Percentiles rank a stretch among this genome's conserved stretches.
These are phyloP conservation scores for Hirtodrosophila histrioides DNA, from an alignment of 2,888 invertebrate genomes.

Conservation along the genomic window DNA sequence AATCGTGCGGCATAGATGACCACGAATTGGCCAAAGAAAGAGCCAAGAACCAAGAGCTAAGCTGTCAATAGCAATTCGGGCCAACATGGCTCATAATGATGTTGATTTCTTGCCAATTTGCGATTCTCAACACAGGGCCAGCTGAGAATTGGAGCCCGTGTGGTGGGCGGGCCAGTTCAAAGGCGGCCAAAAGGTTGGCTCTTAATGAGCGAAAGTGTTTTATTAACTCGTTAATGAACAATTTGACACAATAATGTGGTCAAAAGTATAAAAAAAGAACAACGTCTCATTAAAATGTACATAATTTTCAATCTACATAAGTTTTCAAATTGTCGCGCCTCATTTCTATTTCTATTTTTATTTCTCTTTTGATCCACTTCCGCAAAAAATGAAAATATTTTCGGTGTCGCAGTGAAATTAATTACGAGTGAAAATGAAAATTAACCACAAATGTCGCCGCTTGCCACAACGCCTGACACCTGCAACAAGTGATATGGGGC, in stretches of 20 bases:
- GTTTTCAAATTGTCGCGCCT: conserved; percentile 40
- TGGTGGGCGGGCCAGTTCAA: conserved; percentile 28
- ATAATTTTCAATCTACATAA: conserved; percentile 62
- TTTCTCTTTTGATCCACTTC: conserved; percentile 75
- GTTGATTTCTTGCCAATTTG: conserved; percentile 67
- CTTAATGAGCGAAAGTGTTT: conserved; percentile 77
- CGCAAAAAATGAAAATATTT: conserved; percentile 61
- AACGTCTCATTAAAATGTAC: conserved; percentile 58
- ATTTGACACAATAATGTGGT: conserved; percentile 46
- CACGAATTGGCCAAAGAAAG: conserved; percentile 14
- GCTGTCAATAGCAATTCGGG: conserved; percentile 65
- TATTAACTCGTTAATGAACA: conserved; percentile 61
- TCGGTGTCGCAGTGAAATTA: conserved; percentile 46
- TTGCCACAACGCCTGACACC: too few relatives aligned
- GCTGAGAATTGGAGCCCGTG: conserved; percentile 12
- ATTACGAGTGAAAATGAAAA: conserved; percentile 59
- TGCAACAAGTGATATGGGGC: too few relatives aligned
- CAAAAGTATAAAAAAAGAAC: conserved; percentile 22
- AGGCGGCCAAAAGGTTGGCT: conserved; percentile 22
- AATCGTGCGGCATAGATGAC: conserved; percentile 75
- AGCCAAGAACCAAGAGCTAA: conserved; percentile 15
- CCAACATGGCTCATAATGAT: conserved; percentile 53
- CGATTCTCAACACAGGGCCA: conserved; percentile 44
- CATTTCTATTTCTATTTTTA: conserved; percentile 43
- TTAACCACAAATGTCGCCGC: conserved; percentile 26